Base-by-base conservation (phyloP, 2,888 invertebrate genomes). In the Heliothis peltigera region DNA sequence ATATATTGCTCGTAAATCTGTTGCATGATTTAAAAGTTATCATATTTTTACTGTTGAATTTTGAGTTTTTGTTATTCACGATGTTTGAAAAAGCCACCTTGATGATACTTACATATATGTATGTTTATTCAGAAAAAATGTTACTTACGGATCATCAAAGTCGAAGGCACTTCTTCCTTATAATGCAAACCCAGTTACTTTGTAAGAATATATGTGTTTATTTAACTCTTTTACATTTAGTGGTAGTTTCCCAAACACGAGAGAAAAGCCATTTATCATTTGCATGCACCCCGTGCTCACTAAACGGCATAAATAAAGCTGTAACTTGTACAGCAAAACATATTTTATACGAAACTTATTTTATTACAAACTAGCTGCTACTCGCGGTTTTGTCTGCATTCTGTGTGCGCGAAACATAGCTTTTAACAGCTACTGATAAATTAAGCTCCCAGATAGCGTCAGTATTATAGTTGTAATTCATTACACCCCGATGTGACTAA, bases 1-100 rank as follows among this genome's bases (percentile, higher is more conserved):
- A 85, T 84, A 75, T 76, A 74, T 73, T 65, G 70, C 68, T 70
- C 68, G 61, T 64, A 66, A 79, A 66, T 61, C 54, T 61, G 54
- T 52, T 70, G 65, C 59, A 64, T 67, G 73, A 76, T 70, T 78
- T 64, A 63, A 79, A 73, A 71, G 52, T 64, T 28, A 60, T 53
- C 39, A 47, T 42, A 44, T 59, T 35, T 22, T 39, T 75, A 18
- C 19, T 63, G 25, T 25, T 61, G 15, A 48, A 42, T 51, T 59
- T 49, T 2, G 4, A 4, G 17, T 8, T 58, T 32, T 7, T 15
- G 19, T 49, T 2, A 6, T 39, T 22, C 48, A 35, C 7, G 4
- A 17, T 17, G n/a, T n/a, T n/a, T n/a, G n/a, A n/a, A n/a, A n/a
- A n/a, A n/a, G n/a, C n/a, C n/a, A n/a, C n/a, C n/a, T n/a, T n/a